Evolutionary conservation across 2,888 invertebrate genomes (phyloP), one percentile per base, ranked within the genome.

Genomic region (Protophormia terraenovae): DNA sequence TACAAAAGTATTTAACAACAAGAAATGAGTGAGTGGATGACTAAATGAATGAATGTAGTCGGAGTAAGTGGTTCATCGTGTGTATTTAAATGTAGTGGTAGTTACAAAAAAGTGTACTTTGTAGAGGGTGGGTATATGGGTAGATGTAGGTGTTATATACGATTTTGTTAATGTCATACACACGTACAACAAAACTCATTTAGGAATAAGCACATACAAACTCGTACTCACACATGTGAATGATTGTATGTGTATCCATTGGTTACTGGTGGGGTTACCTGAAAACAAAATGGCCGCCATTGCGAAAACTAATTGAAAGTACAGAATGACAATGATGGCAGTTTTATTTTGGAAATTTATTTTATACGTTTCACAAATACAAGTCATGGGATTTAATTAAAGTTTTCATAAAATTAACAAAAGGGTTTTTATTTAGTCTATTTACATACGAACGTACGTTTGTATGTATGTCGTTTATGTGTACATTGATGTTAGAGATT

Each of bases 261-360:
- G 84, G 84, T 84, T 80, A 79, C 67, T 84, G 79, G 84, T 75
- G 84, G 87, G 87, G 86, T 84, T 82, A 80, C 84, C 84, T 76
- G 88, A 85, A 82, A 89, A 88, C 88, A 89, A 89, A 88, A 89
- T 89, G 89, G 89, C 89, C 89, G 89, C 88, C 88, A 88, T 88
- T 87, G 88, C 88, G 86, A 88, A 88, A 88, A 88, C 88, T 88
- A 88, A 89, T 89, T 89, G 89, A 89, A 85, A 85, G 85, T 81
- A 78, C 62, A 85, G 72, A 86, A 79, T 67, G 83, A 78, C 83
- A 83, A 80, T 75, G 79, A 76, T 84, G 84, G 79, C 79, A 64
- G 84, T 80, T 76, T 83, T 71, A 79, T 84, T 83, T 80, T 84
- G 55, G 55, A 76, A 64, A 84, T 71, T 71, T 84, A 71, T 64